Base-by-base conservation (phyloP, 2,113 vertebrate genomes). In the Himantopus leucocephalus region DNA sequence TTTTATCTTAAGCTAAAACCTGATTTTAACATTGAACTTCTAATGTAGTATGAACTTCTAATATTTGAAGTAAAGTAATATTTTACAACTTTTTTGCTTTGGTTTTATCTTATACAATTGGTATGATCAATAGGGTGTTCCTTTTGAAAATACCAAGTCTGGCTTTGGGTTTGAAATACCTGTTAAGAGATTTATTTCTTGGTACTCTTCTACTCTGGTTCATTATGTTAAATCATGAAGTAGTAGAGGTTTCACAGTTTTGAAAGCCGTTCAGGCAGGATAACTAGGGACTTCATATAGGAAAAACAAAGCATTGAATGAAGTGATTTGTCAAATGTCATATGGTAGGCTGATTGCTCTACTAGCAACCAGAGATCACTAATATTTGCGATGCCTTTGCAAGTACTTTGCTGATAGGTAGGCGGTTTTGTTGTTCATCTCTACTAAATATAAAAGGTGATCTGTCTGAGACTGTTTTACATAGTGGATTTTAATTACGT, bases 41-140 rank as follows among this genome's bases (percentile, higher is more conserved):
- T 78, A 27, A 21, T 82, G 9, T 21, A 77, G 34, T 45, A 22
- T 0, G 8, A 47, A 11, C 23, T 62, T 71, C 26, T 89, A 16
- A 10, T 84, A 53, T 32, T 89, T 58, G 5, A 89, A 88, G 12
- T n/a, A 41, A 55, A 67, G 10, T 43, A 53, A 53, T 1, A 23
- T 48, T 48, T 23, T 48, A 23, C 48, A 48, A 22, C 48, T 48
- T 11, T 30, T 67, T 55, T 48, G 14, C 5, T n/a, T 90, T 72
- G 5, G 1, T 73, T 73, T 67, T 43, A 7, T 56, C 8, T n/a
- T 47, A 6, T 29, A n/a, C 17, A 18, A 17, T 21, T 58, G 18
- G 1, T 52, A 7, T 13, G 10, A 32, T 43, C 5, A 3, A 23
- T 47, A 14, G 6, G 4, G 0, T 35, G 12, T 60, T 91, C 26